Percentiles rank a stretch among this genome's conserved stretches.
phyloP scores from a whole-genome alignment of 2,797 vertebrate genomes.

The Smutsia gigantea region DNA sequence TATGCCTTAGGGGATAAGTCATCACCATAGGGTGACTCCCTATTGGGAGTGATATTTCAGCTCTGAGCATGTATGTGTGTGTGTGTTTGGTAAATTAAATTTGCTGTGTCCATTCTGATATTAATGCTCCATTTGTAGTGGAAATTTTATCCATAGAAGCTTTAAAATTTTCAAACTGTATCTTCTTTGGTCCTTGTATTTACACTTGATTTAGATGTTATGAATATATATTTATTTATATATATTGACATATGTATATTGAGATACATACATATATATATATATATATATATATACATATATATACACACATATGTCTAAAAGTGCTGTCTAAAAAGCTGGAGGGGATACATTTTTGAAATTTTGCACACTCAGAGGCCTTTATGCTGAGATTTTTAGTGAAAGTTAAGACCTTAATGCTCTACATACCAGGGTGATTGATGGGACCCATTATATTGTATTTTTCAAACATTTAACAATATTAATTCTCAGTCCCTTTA shows the following conservation, averaged over 20 bases:
- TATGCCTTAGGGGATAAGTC: neutral
- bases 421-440: neutral
- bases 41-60: neutral
- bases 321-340: neutral
- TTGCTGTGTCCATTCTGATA: neutral
- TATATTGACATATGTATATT: no score
- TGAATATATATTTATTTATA: neutral
- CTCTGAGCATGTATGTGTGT: neutral
- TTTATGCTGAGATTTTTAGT: neutral
- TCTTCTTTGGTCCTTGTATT: neutral
- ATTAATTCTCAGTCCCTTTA: neutral
- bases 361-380: neutral
- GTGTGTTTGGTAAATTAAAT: neutral
- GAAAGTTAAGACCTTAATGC: neutral
- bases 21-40: neutral
- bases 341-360: neutral
- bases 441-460: neutral
- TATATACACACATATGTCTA: neutral
- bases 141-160: neutral
- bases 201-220: neutral
- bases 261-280: neutral
- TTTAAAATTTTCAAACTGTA: neutral
- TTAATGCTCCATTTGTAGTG: neutral
- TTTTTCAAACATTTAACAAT: neutral
- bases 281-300: neutral